Evolutionary conservation across 2,888 invertebrate species (phyloP).

Genomic region (Drosophila fulvimacula): DNA sequence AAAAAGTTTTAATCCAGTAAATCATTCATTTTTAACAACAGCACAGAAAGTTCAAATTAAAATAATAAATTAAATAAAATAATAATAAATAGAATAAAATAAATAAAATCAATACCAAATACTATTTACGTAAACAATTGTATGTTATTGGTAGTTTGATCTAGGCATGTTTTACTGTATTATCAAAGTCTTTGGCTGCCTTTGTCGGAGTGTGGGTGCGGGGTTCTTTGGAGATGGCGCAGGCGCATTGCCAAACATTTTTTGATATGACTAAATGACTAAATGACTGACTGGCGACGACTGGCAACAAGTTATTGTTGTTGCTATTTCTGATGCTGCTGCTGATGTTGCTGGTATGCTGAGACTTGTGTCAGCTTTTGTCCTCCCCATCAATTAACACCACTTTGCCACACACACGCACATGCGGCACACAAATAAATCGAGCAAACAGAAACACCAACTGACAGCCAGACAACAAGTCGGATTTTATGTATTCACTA

Average conservation of each 20-base stretch:
- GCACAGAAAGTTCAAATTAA: too few relatives aligned
- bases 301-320: slow-evolving; percentile 62
- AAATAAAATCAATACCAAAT: neutral
- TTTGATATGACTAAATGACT: slow-evolving; percentile 52
- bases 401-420: slow-evolving; percentile 49
- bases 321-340: slow-evolving; percentile 11
- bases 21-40: too few relatives aligned
- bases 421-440: slow-evolving; percentile 44
- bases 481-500: slow-evolving; percentile 47
- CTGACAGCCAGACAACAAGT: slow-evolving; percentile 45
- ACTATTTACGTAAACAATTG: neutral
- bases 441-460: slow-evolving; percentile 43
- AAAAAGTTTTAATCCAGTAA: too few relatives aligned
- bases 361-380: slow-evolving; percentile 56
- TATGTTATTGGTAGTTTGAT: neutral
- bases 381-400: slow-evolving; percentile 74
- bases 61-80: neutral
- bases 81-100: too few relatives aligned
- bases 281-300: slow-evolving; percentile 41
- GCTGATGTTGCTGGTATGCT: slow-evolving; percentile 36
- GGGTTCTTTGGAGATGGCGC: slow-evolving; percentile 43
- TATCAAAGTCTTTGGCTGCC: slow-evolving; percentile 4
- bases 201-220: slow-evolving; percentile 1
- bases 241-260: slow-evolving; percentile 58
- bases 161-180: slow-evolving; percentile 32